These are phyloP conservation scores for Microdon myrmicae DNA, from an alignment of 2,888 invertebrate genomes.

Conservation along the genomic window DNA sequence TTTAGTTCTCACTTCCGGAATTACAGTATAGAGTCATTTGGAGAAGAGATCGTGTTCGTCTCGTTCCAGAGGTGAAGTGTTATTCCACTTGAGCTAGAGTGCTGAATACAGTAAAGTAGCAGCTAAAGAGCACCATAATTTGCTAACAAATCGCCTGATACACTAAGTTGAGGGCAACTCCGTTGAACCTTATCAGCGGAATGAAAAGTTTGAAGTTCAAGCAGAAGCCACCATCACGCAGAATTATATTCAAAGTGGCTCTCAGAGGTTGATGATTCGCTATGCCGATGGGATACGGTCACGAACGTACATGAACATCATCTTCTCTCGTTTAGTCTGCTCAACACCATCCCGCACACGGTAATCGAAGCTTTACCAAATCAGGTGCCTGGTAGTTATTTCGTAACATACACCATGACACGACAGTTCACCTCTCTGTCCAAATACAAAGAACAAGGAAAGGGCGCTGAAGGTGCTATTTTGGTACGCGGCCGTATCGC, in stretches of 20 bases:
- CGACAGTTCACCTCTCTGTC: too few relatives aligned
- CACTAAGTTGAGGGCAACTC: slow-evolving; percentile 84
- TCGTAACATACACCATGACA: too few relatives aligned
- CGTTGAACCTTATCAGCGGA: slow-evolving; percentile 84
- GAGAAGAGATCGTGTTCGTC: slow-evolving; percentile 83
- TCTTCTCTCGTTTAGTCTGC: slow-evolving; percentile 83
- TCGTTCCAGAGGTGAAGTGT: slow-evolving; percentile 84
- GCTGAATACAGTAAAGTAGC: slow-evolving; percentile 87
- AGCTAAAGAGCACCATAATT: slow-evolving; percentile 83
- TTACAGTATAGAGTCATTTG: slow-evolving; percentile 90
- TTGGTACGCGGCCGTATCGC: too few relatives aligned
- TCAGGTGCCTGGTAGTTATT: slow-evolving; percentile 71
- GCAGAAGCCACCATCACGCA: slow-evolving; percentile 90
- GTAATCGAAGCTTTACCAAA: slow-evolving; percentile 75
- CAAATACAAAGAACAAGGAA: too few relatives aligned
- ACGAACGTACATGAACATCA: slow-evolving; percentile 82
- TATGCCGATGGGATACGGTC: slow-evolving; percentile 84
- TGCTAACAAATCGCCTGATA: slow-evolving; percentile 79
- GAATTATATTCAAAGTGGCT: slow-evolving; percentile 93
- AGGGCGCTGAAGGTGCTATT: too few relatives aligned
- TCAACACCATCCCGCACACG: slow-evolving; percentile 78
- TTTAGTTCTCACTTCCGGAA: slow-evolving; percentile 93
- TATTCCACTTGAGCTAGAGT: slow-evolving; percentile 84
- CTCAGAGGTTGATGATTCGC: slow-evolving; percentile 72
- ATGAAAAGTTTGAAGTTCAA: slow-evolving; percentile 82